Conservation (phyloP, 2,888 invertebrate species). For the Caradrina clavipalpis region DNA sequence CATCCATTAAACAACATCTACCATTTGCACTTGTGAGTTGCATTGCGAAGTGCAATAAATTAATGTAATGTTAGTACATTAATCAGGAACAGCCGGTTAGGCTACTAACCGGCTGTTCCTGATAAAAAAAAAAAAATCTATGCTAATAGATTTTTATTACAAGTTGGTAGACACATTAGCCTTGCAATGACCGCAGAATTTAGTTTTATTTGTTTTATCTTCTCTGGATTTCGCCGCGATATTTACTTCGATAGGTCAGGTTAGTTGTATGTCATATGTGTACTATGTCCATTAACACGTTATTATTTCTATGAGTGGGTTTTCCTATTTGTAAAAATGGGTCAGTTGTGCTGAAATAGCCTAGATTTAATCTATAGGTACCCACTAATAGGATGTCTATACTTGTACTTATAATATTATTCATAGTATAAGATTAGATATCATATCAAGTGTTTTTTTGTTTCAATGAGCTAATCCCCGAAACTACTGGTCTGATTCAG, state of each 20-base stretch:
- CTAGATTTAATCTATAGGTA: neutral
- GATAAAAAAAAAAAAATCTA: no score
- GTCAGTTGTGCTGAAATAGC: neutral
- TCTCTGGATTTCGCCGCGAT: neutral
- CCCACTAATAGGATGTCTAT: no score
- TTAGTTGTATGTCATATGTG: neutral
- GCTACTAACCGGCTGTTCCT: no score
- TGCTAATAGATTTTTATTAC: no score
- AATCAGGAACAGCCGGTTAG: no score
- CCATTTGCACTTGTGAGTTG: conserved; percentile 20
- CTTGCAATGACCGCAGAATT: neutral
- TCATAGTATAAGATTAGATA: no score
- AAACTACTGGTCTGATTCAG: no score
- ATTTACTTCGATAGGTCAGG: neutral
- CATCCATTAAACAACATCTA: conserved; percentile 22
- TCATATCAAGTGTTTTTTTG: no score
- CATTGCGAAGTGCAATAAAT: conserved; percentile 6
- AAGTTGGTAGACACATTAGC: neutral
- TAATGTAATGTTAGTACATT: neutral
- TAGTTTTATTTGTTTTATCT: neutral
- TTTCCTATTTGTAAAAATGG: no score
- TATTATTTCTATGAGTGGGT: neutral
- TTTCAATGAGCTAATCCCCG: no score
- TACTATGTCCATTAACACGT: neutral
- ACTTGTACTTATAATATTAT: no score